Conservation (phyloP, 35 echinoderm and acorn worm species). For the Heliocidaris tuberculata region DNA sequence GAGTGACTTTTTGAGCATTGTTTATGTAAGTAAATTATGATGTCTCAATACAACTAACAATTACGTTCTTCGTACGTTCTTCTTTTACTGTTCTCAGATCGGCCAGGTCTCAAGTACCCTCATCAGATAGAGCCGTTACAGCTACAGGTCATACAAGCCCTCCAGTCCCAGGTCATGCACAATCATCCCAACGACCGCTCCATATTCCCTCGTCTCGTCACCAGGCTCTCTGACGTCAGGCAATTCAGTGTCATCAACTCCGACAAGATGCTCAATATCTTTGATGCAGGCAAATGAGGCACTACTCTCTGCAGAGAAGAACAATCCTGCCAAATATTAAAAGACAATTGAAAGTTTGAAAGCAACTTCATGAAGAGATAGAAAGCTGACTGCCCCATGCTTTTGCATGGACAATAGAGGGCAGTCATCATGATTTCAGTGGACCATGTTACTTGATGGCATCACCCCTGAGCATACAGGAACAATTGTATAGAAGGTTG, state of each 20-base stretch:
- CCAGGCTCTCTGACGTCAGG: conserved; percentile 81
- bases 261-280: conserved; percentile 84
- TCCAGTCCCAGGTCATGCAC: conserved; percentile 80
- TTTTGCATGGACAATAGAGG: neutral
- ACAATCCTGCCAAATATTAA: neutral
- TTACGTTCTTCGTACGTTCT: conserved; percentile 13
- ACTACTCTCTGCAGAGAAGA: neutral
- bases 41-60: neutral
- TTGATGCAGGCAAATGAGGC: conserved; percentile 48
- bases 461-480: neutral
- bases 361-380: neutral
- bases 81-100: conserved; percentile 62
- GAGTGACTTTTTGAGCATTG: neutral
- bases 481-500: neutral
- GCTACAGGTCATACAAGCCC: conserved; percentile 83
- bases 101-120: conserved; percentile 69
- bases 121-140: conserved; percentile 73
- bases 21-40: neutral
- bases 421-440: neutral
- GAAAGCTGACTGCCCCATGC: neutral
- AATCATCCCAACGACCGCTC: conserved; percentile 88
- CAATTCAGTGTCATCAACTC: conserved; percentile 98
- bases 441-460: neutral
- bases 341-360: neutral
- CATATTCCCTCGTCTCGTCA: conserved; percentile 89